Evolutionary conservation across 2,888 invertebrate species (phyloP), one percentile per base, ranked within the genome.

Genomic region (Callyntrura guangdongensis): DNA sequence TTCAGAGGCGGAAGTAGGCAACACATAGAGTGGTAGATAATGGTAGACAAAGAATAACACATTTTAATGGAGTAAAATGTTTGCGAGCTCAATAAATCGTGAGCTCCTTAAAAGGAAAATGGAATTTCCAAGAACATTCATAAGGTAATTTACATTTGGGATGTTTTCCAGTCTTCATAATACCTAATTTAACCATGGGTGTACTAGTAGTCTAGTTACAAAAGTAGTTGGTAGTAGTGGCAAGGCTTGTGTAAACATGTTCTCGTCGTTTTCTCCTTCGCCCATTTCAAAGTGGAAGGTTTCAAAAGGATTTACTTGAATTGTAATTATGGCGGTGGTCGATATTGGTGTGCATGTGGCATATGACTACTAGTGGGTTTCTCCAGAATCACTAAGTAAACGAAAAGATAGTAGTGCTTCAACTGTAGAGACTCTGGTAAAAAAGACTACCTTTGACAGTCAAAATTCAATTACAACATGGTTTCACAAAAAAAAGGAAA

Each of bases 261-360:
- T 77, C n/a, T n/a, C 53, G 77, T 77, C 36, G 36, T 36, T 6
- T 6, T 77, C 25, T 49, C 27, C 5, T 77, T 56, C 77, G 53
- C 14, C 53, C 53, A 77, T 45, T 56, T 17, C 77, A 49, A 22
- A 49, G 74, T 49, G 53, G 56, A 77, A 56, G 77, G 77, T 53
- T 77, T 77, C 77, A 77, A 56, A 77, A 77, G 77, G 77, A 77
- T 77, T 77, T 77, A 77, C 56, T 77, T 77, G 77, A 77, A 77
- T 77, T 77, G 56, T 77, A 77, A 77, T 77, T 77, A 77, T 25
- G 74, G 49, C 20, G 12, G 1, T 47, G 77, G 77, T 77, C 77
- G 77, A 77, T 77, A 77, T 77, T 36, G 36, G 36, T 36, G 25
- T 77, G 25, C 36, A 56, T 56, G 20, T 20, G 6, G 36, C 3